Conservation (phyloP, 1,140 invertebrate species). For the Chrysomallon squamiferum region DNA sequence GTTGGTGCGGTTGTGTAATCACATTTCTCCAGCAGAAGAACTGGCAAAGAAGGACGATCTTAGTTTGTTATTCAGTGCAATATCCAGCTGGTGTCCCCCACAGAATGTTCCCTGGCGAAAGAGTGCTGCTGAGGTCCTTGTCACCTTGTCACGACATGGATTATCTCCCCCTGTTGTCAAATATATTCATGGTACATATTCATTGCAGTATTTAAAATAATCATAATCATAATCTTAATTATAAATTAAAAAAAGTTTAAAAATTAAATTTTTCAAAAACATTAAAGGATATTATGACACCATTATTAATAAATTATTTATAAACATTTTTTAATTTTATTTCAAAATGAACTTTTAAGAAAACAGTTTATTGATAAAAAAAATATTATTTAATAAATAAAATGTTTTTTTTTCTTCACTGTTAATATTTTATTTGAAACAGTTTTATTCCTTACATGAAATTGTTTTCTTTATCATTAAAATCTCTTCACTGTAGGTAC, state of each 20-base stretch:
- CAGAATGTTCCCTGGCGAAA: constrained; percentile 96
- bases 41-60: constrained; percentile 95
- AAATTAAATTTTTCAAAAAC: too few species aligned
- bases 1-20: constrained; percentile 90
- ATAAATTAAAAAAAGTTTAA: not conserved
- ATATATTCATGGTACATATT: constrained; percentile 92
- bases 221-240: not conserved
- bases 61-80: constrained; percentile 92
- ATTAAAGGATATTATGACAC: too few species aligned
- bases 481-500: too few species aligned
- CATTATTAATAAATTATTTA: too few species aligned
- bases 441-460: too few species aligned
- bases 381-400: too few species aligned
- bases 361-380: too few species aligned
- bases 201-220: not conserved
- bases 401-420: too few species aligned
- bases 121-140: constrained; percentile 93
- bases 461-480: too few species aligned
- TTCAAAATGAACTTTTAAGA: too few species aligned
- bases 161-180: constrained; percentile 90
- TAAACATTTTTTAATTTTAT: too few species aligned
- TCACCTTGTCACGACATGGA: constrained; percentile 92
- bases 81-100: constrained; percentile 90
- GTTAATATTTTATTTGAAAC: too few species aligned
- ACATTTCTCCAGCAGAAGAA: constrained; percentile 90